phyloP scores from a whole-genome alignment of 2,113 vertebrate genomes.

The Anguilla japonica region DNA sequence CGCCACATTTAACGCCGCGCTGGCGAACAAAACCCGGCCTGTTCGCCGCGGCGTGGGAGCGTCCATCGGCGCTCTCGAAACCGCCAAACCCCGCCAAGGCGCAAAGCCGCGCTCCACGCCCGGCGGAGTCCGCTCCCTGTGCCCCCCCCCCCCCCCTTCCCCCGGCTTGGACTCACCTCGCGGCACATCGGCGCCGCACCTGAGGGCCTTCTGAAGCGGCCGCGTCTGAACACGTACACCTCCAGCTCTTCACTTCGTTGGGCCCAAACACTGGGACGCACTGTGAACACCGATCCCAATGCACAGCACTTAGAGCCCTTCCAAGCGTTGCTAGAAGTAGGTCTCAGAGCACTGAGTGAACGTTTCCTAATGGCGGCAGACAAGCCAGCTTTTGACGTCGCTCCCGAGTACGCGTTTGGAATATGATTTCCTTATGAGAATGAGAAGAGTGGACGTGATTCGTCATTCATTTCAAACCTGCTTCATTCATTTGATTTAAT shows the following conservation, averaged over 20 bases:
- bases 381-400: background rate
- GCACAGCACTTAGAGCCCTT: background rate
- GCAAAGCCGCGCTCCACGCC: background rate
- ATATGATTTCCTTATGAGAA: background rate
- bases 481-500: too few relatives aligned
- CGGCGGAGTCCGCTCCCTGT: too few relatives aligned
- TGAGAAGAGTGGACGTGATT: too few relatives aligned
- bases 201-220: background rate
- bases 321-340: too few relatives aligned
- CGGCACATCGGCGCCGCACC: too few relatives aligned
- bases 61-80: background rate
- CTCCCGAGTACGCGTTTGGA: background rate
- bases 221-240: background rate
- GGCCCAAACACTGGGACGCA: background rate
- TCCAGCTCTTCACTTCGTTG: background rate
- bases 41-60: background rate
- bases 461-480: too few relatives aligned
- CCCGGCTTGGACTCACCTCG: too few relatives aligned
- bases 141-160: too few relatives aligned
- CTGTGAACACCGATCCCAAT: too few relatives aligned
- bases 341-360: background rate
- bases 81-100: background rate
- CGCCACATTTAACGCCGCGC: background rate
- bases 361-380: background rate
- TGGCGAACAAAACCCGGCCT: background rate